Evolutionary conservation across 2,797 vertebrate genomes (phyloP), one percentile per base, ranked within the genome.

Genomic region (Chelidonichthys spinosus): DNA sequence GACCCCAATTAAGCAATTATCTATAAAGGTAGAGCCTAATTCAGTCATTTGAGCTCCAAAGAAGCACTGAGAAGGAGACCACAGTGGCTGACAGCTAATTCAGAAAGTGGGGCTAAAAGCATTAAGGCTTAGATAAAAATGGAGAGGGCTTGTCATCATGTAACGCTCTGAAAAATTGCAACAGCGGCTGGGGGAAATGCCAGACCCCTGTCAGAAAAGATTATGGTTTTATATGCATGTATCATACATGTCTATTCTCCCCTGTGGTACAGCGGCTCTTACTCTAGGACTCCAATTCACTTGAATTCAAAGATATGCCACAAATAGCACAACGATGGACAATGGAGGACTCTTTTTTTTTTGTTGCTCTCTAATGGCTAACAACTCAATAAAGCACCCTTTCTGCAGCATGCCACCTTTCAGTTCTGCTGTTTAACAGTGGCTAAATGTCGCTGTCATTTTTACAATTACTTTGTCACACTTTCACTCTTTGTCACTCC

Each of bases 1-100:
- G 92, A 86, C 85, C 69, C 89, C 92, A 94, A 95, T 95, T 94
- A 95, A 92, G 92, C 89, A 94, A 95, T 95, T 95, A 94, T 94
- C 90, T 93, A 84, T 93, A 90, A 92, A 94, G 92, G 90, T 93
- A 88, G 91, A 82, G 87, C 78, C 85, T 92, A 93, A 93, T 93
- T 90, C 92, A 92, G 90, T 93, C 92, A 92, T 91, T 91, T 82
- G 88, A 90, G 92, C 91, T 79, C 74, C 79, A 76, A 82, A 88
- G 91, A 89, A 80, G 83, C 83, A 80, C 53, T 80, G 84, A 88
- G 85, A 83, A 90, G 83, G 82, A 89, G 85, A 74, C 72, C 62
- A 75, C 82, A 49, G 63, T 7, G 54, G 70, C 83, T 91, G 89
- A 89, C 93, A 88, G 92, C 87, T 92, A 90, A 90, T 90, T 93